Conservation (phyloP, 1,140 invertebrate genomes). For the Drosophila teissieri region DNA sequence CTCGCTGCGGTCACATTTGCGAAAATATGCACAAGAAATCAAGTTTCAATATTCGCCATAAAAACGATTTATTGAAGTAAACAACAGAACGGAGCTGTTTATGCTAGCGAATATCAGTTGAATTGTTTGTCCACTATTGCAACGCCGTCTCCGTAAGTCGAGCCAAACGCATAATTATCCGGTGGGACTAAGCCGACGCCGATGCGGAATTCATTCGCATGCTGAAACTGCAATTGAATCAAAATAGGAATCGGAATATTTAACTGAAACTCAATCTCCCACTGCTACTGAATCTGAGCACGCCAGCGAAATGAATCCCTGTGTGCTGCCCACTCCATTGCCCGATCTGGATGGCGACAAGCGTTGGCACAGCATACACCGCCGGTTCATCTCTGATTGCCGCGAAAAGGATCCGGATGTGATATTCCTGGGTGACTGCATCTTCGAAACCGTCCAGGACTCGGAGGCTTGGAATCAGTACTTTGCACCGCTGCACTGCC, state of each 20-base stretch:
- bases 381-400: conserved; percentile 91
- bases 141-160: neutral
- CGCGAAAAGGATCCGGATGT: conserved; percentile 95
- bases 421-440: conserved; percentile 95
- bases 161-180: neutral
- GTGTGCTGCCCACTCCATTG: conserved; percentile 86
- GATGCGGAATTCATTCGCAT: conserved; percentile 5
- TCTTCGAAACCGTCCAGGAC: conserved; percentile 91
- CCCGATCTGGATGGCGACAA: conserved; percentile 86
- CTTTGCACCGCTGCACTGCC: conserved; percentile 94
- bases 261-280: neutral
- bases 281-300: neutral
- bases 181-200: neutral
- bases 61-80: neutral
- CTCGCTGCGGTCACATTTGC: neutral
- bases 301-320: conserved; percentile 86
- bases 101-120: neutral
- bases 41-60: neutral
- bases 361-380: conserved; percentile 86
- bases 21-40: conserved; percentile 2
- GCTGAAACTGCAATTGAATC: neutral
- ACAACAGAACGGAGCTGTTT: neutral
- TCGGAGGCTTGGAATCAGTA: conserved; percentile 93
- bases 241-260: neutral
- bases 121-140: neutral